Evolutionary conservation across 2,797 vertebrate species (phyloP).

Genomic region (Capromys pilorides): DNA sequence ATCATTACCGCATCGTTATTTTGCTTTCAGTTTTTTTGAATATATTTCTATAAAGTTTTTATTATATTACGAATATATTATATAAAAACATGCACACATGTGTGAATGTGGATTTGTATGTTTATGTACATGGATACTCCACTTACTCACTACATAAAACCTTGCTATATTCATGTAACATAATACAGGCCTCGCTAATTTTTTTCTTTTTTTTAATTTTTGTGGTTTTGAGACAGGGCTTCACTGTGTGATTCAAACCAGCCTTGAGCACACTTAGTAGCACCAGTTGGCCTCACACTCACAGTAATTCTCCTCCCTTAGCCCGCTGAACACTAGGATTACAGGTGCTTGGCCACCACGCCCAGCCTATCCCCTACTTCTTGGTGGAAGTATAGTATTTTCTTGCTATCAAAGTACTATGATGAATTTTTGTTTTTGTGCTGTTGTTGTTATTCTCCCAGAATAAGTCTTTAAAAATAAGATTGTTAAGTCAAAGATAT

Average conservation of each 20-base stretch:
- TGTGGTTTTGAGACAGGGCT: too few species aligned
- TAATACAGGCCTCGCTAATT: not conserved
- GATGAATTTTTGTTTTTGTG: not conserved
- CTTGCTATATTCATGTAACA: not conserved
- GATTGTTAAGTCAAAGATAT: not conserved
- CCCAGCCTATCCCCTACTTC: not conserved
- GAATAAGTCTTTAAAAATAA: not conserved
- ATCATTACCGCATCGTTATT: not conserved
- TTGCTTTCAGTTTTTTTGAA: not conserved
- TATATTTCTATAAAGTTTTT: conserved; percentile 5
- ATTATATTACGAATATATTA: not conserved
- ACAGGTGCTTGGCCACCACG: too few species aligned
- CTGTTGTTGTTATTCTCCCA: not conserved
- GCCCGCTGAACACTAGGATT: too few species aligned
- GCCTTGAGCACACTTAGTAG: too few species aligned
- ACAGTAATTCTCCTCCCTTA: too few species aligned
- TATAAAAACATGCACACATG: not conserved
- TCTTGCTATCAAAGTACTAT: not conserved
- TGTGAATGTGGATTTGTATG: not conserved
- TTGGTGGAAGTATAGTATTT: not conserved
- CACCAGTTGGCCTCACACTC: too few species aligned
- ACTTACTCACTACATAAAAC: not conserved
- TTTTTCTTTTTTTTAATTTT: too few species aligned
- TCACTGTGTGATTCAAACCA: too few species aligned
- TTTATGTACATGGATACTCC: not conserved